Percentiles rank a stretch among this genome's conserved stretches.
Evolutionary conservation across 2,888 invertebrate genomes (phyloP).

Genomic region (Octodonta nipae): DNA sequence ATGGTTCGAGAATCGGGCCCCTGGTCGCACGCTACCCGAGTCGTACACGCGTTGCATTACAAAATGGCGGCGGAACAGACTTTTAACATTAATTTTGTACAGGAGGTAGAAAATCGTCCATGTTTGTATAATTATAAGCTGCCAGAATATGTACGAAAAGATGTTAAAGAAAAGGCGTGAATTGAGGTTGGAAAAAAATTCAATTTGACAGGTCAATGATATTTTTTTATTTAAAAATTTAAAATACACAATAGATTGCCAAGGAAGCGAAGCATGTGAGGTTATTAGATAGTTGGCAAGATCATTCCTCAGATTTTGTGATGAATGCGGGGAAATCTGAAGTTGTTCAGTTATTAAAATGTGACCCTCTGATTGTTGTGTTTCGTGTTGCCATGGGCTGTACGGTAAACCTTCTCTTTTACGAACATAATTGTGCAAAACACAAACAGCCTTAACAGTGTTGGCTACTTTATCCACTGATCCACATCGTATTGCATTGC

Average conservation of each 20-base stretch:
- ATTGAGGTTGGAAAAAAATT: background rate
- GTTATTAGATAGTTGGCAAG: background rate
- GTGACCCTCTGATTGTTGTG: background rate
- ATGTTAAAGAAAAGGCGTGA: background rate
- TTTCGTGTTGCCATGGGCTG: too few species aligned
- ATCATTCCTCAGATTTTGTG: background rate
- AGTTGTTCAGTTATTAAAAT: too few species aligned
- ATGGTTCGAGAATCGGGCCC: too few species aligned
- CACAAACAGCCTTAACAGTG: background rate
- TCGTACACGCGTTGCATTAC: too few species aligned
- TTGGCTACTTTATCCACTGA: background rate
- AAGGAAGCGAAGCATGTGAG: background rate
- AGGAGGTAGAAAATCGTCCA: too few species aligned
- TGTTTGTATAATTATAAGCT: background rate
- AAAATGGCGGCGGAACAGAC: too few species aligned
- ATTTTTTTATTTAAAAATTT: background rate
- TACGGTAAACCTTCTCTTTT: too few species aligned
- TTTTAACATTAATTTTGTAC: background rate
- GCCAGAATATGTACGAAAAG: background rate
- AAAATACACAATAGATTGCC: background rate
- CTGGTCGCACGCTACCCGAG: too few species aligned
- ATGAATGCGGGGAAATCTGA: too few species aligned
- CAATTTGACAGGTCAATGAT: background rate
- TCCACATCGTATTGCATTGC: background rate
- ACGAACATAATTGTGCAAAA: too few species aligned